These are phyloP conservation scores for Atlantisia rogersi DNA, from an alignment of 2,113 vertebrate genomes.

Conservation along the genomic window DNA sequence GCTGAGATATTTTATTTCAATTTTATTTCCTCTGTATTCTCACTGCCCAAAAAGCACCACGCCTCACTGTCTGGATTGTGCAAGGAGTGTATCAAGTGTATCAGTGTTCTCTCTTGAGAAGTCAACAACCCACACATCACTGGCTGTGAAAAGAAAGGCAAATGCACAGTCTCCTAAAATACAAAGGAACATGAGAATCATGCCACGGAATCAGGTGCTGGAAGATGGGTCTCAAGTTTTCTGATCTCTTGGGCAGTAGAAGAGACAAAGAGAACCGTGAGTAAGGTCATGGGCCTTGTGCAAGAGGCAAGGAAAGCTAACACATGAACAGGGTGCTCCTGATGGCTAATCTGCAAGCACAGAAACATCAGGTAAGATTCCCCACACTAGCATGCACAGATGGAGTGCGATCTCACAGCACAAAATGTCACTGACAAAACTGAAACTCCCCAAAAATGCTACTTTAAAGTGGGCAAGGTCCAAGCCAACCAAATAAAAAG, in stretches of 20 bases:
- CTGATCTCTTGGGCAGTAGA: background rate
- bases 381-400: background rate
- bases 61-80: background rate
- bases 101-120: background rate
- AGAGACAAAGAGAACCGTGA: background rate
- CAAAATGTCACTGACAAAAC: constrained; percentile 37
- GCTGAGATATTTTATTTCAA: constrained; percentile 11
- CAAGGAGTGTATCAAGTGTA: background rate
- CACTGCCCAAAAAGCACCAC: background rate
- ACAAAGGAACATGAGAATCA: background rate
- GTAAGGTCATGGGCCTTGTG: background rate
- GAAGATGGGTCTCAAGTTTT: background rate
- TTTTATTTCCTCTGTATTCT: background rate
- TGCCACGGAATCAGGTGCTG: background rate
- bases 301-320: background rate
- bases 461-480: background rate
- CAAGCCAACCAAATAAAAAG: constrained; percentile 14
- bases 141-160: background rate
- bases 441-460: background rate
- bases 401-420: constrained; percentile 36
- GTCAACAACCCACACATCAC: background rate
- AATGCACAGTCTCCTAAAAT: background rate
- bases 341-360: background rate
- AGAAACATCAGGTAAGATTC: constrained; percentile 58
- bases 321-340: background rate